Conservation (phyloP, 1,140 invertebrate genomes). For the Odontomachus brunneus region DNA sequence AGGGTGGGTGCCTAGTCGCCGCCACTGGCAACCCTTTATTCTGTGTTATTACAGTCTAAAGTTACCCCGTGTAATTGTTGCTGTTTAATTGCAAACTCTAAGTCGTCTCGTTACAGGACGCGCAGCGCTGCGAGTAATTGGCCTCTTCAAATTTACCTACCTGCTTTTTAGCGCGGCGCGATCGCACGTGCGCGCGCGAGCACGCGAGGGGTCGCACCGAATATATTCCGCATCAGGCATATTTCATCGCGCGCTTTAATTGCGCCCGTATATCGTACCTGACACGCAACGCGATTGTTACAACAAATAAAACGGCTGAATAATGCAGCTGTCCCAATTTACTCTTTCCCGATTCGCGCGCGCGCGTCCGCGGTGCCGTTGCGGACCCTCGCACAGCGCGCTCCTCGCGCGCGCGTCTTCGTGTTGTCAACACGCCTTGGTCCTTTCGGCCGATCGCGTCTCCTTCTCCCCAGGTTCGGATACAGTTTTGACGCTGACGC, state of each 20-base stretch:
- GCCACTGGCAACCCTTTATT: conserved; percentile 85
- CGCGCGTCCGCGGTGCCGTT: not conserved
- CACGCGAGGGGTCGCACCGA: conserved; percentile 41
- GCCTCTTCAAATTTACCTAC: conserved; percentile 71
- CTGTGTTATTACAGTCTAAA: conserved; percentile 86
- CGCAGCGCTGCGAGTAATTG: conserved; percentile 74
- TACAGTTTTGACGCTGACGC: conserved; percentile 55
- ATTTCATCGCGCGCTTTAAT: conserved; percentile 57
- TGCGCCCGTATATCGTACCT: conserved; percentile 53
- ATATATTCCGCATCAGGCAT: conserved; percentile 60
- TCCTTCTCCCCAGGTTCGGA: conserved; percentile 13
- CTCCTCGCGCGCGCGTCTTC: not conserved
- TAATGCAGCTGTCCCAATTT: conserved; percentile 47
- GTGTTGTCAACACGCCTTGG: not conserved
- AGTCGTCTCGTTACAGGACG: conserved; percentile 82
- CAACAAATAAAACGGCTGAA: conserved; percentile 38
- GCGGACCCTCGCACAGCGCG: too few species aligned
- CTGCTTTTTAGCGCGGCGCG: conserved; percentile 70
- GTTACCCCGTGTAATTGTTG: conserved; percentile 86
- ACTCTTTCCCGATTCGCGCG: not conserved
- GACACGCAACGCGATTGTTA: conserved; percentile 58
- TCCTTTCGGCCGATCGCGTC: not conserved
- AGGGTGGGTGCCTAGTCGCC: conserved; percentile 80
- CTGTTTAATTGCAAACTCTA: conserved; percentile 86
- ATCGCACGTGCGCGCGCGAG: conserved; percentile 49